These are phyloP conservation scores for Ridgeia piscesae DNA, from an alignment of 1,140 invertebrate species.

Conservation along the genomic window DNA sequence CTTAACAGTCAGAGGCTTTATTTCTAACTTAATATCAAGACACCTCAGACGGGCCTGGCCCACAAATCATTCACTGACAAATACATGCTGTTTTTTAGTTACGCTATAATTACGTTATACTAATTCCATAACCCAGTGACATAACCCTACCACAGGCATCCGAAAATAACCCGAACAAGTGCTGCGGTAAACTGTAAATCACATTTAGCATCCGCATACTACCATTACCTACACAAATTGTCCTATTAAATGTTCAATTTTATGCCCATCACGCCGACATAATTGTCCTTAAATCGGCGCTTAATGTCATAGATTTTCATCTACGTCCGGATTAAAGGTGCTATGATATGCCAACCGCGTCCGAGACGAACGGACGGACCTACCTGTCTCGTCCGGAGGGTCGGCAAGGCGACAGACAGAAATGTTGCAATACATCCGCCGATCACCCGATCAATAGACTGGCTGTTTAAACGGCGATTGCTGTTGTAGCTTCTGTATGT, in stretches of 20 bases:
- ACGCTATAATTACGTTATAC: background rate
- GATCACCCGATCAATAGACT: background rate
- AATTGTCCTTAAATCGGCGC: background rate
- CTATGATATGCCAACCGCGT: background rate
- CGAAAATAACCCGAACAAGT: background rate
- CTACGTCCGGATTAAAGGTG: background rate
- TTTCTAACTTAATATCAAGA: too few species aligned
- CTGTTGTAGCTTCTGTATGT: background rate
- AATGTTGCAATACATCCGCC: background rate
- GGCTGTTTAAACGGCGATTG: background rate
- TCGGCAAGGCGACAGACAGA: background rate
- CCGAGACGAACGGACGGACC: background rate
- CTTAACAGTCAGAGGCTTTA: too few species aligned
- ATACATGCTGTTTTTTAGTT: background rate
- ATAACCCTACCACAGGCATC: background rate
- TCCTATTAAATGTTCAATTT: background rate
- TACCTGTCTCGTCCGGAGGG: background rate
- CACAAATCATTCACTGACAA: background rate
- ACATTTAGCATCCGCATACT: background rate
- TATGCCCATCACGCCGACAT: background rate
- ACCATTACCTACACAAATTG: background rate
- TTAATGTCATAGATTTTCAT: background rate
- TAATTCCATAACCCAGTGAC: background rate
- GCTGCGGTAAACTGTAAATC: background rate
- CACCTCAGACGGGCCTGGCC: too few species aligned